Evolutionary conservation across 2,888 invertebrate species (phyloP).

Genomic region (Melieria picta): DNA sequence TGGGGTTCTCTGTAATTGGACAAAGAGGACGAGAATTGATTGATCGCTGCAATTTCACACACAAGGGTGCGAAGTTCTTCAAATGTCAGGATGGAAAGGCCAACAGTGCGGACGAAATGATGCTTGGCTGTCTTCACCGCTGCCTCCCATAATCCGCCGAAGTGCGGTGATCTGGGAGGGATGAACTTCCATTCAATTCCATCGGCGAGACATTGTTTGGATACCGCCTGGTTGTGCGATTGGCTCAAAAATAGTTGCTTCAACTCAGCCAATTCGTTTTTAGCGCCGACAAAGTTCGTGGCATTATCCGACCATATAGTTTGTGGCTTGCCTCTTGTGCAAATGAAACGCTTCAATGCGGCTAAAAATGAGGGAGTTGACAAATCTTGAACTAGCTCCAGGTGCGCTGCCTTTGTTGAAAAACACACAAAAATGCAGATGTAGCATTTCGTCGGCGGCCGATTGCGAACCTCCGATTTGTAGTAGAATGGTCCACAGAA

Average conservation of each 20-base stretch:
- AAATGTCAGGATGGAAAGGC: constrained; percentile 24
- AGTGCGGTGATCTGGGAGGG: constrained; percentile 10
- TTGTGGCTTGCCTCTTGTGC: constrained; percentile 12
- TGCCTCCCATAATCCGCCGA: constrained; percentile 27
- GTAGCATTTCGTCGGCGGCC: constrained; percentile 4
- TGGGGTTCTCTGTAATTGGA: constrained; percentile 43
- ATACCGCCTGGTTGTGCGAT: background rate
- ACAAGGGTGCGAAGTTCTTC: constrained; percentile 31
- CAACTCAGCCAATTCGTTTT: constrained; percentile 29
- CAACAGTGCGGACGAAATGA: constrained; percentile 22
- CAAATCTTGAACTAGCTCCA: constrained; percentile 31
- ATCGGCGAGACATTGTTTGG: background rate
- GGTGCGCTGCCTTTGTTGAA: constrained; percentile 26
- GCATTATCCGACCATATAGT: constrained; percentile 20
- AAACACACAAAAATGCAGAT: constrained; percentile 31
- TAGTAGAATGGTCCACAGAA: constrained; percentile 33
- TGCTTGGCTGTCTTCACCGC: constrained; percentile 22
- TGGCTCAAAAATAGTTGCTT: constrained; percentile 14
- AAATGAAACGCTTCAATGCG: constrained; percentile 29
- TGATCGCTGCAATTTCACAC: background rate
- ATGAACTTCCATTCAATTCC: constrained; percentile 19
- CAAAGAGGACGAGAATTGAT: constrained; percentile 22
- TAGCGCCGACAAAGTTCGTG: constrained; percentile 36
- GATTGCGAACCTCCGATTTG: constrained; percentile 20
- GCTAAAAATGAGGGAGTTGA: constrained; percentile 30